Evolutionary conservation across 2,113 vertebrate genomes (phyloP), one percentile per base, ranked within the genome.

Genomic region (Sebastes fasciatus): DNA sequence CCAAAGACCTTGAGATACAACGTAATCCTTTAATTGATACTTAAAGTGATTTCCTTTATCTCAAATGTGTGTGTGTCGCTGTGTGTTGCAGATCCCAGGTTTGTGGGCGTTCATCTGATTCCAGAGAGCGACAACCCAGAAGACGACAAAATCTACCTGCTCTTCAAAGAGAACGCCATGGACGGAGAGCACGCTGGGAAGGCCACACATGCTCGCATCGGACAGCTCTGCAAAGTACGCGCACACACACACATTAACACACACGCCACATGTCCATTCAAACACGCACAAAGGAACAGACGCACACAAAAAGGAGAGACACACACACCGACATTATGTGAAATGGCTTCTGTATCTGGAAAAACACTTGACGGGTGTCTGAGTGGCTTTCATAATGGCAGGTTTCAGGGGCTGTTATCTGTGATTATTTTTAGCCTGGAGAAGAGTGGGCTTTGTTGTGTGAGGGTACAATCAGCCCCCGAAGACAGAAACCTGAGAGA

Each of bases 121-220:
- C 97, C 98, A 45, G 98, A 99, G 91, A 99, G 97, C 0, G 98
- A 99, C 94, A 99, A 99, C 80, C 97, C 97, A 55, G 98, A 99
- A 90, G 98, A 99, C 67, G 97, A 99, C 90, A 99, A 99, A 95
- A 96, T 99, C 74, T 99, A 98, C 92, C 95, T 99, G 92, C 98
- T 99, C 96, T 99, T 99, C 93, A 96, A 97, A 74, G 98, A 99
- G 94, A 99, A 96, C 19, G 98, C 98, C 1, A 98, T 99, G 55
- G 98, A 99, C 73, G 98, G 98, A 70, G 98, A 99, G 77, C 97
- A 99, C 79, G 95, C 95, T 40, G 98, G 98, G 86, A 99, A 99
- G 93, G 98, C 98, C 64, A 99, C 97, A 21, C 97, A 99, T 1
- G 97, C 98, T 89, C 96, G 98, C 80, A 97, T 99, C 72, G 98